Conservation (phyloP, 2,888 invertebrate species). For the Trilocha varians region DNA sequence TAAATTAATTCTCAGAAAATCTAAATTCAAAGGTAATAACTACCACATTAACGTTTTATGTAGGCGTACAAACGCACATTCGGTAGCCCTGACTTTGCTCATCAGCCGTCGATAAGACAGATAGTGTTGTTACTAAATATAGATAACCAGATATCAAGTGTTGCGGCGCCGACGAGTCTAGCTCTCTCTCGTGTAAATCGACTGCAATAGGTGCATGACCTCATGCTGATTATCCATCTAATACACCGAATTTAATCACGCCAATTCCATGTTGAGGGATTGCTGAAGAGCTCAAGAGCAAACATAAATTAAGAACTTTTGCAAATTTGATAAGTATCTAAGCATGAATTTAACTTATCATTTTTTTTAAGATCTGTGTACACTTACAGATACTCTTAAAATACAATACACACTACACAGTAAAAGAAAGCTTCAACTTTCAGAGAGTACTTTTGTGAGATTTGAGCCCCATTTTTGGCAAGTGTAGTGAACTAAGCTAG, state of each 20-base stretch:
- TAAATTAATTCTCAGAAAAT: background rate
- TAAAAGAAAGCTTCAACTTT: no score
- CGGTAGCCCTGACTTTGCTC: background rate
- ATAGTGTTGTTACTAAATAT: constrained; percentile 27
- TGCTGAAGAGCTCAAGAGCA: background rate
- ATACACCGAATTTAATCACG: background rate
- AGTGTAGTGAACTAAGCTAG: no score
- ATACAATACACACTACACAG: no score
- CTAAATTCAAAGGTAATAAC: no score
- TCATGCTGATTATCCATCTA: constrained; percentile 25
- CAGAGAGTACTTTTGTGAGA: no score
- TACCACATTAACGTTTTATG: background rate
- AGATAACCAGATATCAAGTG: constrained; percentile 42
- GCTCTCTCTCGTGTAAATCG: constrained; percentile 31
- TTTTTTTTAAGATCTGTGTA: no score
- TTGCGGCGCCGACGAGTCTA: constrained; percentile 49
- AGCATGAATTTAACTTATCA: no score
- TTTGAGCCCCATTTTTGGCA: no score
- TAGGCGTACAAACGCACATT: background rate
- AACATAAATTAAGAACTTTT: no score
- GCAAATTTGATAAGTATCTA: no score
- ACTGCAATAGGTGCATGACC: constrained; percentile 51
- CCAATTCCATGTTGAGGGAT: background rate
- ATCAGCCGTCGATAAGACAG: background rate
- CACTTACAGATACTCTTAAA: no score